Evolutionary conservation across 2,888 invertebrate species (phyloP).

Genomic region (Lepidonotus clava): DNA sequence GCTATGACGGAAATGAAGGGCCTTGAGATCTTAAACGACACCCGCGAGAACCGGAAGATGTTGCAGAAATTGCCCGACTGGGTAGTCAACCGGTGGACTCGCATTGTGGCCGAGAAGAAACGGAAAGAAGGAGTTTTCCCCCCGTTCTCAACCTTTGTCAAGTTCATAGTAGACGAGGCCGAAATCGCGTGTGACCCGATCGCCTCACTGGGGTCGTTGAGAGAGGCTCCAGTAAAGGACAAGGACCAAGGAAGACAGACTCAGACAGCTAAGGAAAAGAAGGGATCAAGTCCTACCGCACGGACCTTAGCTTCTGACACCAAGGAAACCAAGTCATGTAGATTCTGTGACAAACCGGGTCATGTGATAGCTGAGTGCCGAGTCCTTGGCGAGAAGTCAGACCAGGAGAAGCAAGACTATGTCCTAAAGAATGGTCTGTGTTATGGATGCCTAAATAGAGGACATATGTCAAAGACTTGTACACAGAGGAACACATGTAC

Average conservation of each 20-base stretch:
- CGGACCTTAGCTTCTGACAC: neutral
- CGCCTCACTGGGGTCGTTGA: slow-evolving; percentile 51
- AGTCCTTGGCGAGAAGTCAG: neutral
- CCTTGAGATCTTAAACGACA: slow-evolving; percentile 48
- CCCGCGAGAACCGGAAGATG: too few species aligned
- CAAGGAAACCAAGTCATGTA: neutral
- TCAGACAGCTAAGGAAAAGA: neutral
- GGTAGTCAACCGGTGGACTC: neutral
- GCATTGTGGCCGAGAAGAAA: slow-evolving; percentile 48
- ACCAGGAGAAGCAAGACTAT: neutral
- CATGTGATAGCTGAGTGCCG: neutral
- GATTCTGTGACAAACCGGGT: neutral
- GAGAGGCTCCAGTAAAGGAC: neutral
- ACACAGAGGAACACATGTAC: slow-evolving; percentile 45
- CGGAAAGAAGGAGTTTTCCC: slow-evolving; percentile 55
- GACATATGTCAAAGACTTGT: slow-evolving; percentile 64
- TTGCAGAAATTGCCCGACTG: slow-evolving; percentile 64
- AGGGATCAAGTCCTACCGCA: neutral
- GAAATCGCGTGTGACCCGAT: slow-evolving; percentile 64
- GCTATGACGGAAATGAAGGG: slow-evolving; percentile 31
- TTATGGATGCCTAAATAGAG: slow-evolving; percentile 65
- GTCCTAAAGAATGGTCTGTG: slow-evolving; percentile 62
- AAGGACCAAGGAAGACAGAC: neutral
- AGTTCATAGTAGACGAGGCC: slow-evolving; percentile 61
- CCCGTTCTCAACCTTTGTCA: slow-evolving; percentile 60